Percentiles rank a stretch among this genome's conserved stretches.
These are phyloP conservation scores for Halichoeres trimaculatus DNA, from an alignment of 2,113 vertebrate species.

Conservation along the genomic window DNA sequence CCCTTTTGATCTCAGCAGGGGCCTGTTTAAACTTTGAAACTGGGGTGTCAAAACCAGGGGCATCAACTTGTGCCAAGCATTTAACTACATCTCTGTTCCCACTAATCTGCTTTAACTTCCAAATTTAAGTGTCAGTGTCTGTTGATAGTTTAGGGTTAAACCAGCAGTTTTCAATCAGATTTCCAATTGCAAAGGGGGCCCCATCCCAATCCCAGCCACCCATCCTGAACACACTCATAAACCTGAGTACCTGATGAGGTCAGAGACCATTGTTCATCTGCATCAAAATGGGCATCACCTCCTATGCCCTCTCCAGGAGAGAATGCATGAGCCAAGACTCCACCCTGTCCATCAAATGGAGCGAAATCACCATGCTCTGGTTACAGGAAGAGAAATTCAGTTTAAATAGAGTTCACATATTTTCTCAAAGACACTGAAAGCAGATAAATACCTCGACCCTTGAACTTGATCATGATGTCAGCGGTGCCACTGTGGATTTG, in stretches of 20 bases:
- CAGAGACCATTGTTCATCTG: constrained; percentile 76
- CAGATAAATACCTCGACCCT: constrained; percentile 21
- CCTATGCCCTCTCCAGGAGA: constrained; percentile 72
- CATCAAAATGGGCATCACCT: constrained; percentile 85
- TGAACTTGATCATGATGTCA: constrained; percentile 86
- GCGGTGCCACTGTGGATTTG: constrained; percentile 67
- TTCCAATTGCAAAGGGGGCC: too few species aligned
- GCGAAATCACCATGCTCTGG: constrained; percentile 80
- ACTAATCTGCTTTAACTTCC: too few species aligned
- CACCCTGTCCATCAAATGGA: constrained; percentile 79
- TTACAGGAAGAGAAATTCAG: neutral
- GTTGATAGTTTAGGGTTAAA: too few species aligned
- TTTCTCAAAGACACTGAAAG: neutral
- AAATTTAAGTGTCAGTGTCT: too few species aligned
- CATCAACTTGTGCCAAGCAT: too few species aligned
- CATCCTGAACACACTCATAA: too few species aligned
- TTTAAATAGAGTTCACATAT: neutral
- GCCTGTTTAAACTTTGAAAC: too few species aligned
- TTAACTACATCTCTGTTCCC: too few species aligned
- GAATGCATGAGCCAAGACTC: constrained; percentile 81
- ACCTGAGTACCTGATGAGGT: constrained; percentile 39
- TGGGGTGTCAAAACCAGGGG: too few species aligned
- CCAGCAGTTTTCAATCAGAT: too few species aligned
- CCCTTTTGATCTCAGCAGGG: too few species aligned
- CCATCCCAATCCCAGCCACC: too few species aligned